Conservation (phyloP, 1,140 invertebrate species). For the Drosophila leontia region DNA sequence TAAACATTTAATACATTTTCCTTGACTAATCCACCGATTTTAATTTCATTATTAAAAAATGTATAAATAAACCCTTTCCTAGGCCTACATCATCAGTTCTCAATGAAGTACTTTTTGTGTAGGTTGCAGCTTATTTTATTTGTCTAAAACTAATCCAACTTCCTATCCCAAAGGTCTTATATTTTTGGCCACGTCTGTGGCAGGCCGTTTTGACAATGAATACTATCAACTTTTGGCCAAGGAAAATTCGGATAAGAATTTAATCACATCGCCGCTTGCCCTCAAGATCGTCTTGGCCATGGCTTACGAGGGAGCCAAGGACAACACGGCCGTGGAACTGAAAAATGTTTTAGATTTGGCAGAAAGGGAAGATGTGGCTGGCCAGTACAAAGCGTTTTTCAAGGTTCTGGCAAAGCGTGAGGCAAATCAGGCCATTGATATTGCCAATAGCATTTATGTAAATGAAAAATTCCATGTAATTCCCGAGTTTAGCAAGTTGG, state of each 20-base stretch:
- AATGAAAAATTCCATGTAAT: background rate
- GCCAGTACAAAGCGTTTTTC: background rate
- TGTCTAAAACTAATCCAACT: background rate
- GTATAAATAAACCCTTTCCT: background rate
- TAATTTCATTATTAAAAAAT: background rate
- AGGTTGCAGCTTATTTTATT: background rate
- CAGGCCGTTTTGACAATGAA: background rate
- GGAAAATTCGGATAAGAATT: background rate
- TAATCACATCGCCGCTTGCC: background rate
- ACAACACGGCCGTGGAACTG: background rate
- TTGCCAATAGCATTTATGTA: background rate
- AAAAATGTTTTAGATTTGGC: background rate
- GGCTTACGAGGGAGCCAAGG: background rate
- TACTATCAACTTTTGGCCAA: background rate
- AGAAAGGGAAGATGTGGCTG: background rate
- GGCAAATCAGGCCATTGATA: background rate
- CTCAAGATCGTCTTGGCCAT: background rate
- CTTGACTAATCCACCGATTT: slow-evolving; percentile 6
- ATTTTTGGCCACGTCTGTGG: background rate
- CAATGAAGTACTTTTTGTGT: background rate
- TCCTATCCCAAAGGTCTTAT: background rate
- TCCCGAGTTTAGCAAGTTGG: background rate
- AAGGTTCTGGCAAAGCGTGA: background rate
- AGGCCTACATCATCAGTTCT: background rate
- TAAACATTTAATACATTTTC: background rate